These are phyloP conservation scores for Oxyscelio sp. DNA, from an alignment of 2,888 invertebrate genomes.

Conservation along the genomic window DNA sequence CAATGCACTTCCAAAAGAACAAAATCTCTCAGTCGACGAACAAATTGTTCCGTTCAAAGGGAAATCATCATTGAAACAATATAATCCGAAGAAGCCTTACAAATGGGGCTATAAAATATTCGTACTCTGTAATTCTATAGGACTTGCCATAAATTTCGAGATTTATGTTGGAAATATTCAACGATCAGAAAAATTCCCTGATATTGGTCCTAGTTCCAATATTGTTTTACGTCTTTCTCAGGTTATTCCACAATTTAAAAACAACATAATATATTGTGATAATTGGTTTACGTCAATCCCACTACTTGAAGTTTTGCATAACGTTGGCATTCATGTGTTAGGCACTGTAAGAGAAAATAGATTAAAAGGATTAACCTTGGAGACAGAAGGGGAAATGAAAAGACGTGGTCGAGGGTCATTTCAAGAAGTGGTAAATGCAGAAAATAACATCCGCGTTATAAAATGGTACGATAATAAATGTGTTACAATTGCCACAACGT, in stretches of 20 bases:
- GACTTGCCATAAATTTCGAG: slow-evolving; percentile 37
- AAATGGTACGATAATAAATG: slow-evolving; percentile 42
- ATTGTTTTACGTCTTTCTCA: slow-evolving; percentile 18
- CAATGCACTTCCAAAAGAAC: slow-evolving; percentile 37
- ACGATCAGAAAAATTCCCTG: slow-evolving; percentile 39
- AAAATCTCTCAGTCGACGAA: slow-evolving; percentile 35
- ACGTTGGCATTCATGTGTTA: slow-evolving; percentile 24
- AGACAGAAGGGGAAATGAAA: slow-evolving; percentile 27
- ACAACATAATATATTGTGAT: slow-evolving; percentile 30
- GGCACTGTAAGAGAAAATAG: slow-evolving; percentile 22
- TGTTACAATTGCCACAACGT: slow-evolving; percentile 27
- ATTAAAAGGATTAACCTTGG: slow-evolving; percentile 12
- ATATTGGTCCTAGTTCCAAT: slow-evolving; percentile 36
- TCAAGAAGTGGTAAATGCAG: slow-evolving; percentile 21
- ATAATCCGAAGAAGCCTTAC: slow-evolving; percentile 43
- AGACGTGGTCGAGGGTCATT: slow-evolving; percentile 22
- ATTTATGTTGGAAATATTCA: slow-evolving; percentile 35
- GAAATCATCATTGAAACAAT: slow-evolving; percentile 28
- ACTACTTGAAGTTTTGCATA: slow-evolving; percentile 5
- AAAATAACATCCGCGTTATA: slow-evolving; percentile 34
- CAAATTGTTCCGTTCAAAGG: slow-evolving; percentile 45
- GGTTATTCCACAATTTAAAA: slow-evolving; percentile 16
- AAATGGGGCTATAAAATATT: slow-evolving; percentile 50
- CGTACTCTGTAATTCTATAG: slow-evolving; percentile 27
- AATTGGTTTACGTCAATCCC: slow-evolving; percentile 40